Conservation (phyloP, 2,888 invertebrate genomes). For the Yponomeuta malinellus region DNA sequence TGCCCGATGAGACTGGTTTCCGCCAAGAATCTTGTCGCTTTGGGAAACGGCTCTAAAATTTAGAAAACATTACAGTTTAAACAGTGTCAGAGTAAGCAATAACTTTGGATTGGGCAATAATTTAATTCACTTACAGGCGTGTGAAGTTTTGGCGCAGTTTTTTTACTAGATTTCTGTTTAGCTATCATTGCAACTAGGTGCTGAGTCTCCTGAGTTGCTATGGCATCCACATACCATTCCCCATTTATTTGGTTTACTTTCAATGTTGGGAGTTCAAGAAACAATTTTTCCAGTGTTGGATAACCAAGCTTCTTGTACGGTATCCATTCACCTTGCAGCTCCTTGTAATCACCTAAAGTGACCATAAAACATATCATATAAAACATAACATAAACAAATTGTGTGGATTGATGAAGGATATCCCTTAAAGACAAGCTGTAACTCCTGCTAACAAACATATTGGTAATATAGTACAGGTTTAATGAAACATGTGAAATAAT, state of each 20-base stretch:
- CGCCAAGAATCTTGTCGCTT: conserved; percentile 66
- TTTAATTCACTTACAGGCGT: conserved; percentile 40
- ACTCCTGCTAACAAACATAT: too few relatives aligned
- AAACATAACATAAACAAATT: too few relatives aligned
- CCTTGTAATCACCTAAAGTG: conserved; percentile 75
- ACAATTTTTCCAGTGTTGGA: conserved; percentile 73
- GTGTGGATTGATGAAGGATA: too few relatives aligned
- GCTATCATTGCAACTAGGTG: conserved; percentile 76
- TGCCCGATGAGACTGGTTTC: conserved; percentile 44
- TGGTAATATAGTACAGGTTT: too few relatives aligned
- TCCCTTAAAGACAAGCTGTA: too few relatives aligned
- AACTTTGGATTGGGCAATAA: not conserved
- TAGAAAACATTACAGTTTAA: conserved; percentile 18
- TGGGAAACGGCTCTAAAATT: conserved; percentile 58
- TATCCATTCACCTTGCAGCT: conserved; percentile 78
- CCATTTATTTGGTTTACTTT: conserved; percentile 68
- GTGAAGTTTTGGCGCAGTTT: conserved; percentile 44
- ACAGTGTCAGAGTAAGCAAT: not conserved
- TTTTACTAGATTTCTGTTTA: conserved; percentile 62
- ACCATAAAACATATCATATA: conserved; percentile 7
- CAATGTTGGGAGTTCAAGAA: conserved; percentile 75
- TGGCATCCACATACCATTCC: conserved; percentile 74
- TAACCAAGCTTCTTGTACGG: conserved; percentile 79
- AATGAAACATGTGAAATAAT: too few relatives aligned
- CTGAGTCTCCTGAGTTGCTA: conserved; percentile 73